Conservation (phyloP, 2,888 invertebrate species). For the Ceramica pisi region DNA sequence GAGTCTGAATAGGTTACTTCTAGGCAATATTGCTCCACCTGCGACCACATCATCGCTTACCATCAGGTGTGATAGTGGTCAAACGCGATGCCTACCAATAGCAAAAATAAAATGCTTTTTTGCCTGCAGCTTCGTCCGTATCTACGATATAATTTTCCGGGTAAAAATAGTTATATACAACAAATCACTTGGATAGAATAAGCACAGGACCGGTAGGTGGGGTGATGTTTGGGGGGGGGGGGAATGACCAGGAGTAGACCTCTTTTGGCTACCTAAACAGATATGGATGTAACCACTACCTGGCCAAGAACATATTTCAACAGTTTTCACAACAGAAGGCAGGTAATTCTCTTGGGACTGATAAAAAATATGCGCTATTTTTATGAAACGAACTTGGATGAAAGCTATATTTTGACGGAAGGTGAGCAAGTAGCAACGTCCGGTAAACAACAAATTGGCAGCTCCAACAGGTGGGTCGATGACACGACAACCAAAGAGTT, state of each 20-base stretch:
- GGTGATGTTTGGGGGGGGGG: background rate
- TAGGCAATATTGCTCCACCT: no score
- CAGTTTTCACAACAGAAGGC: background rate
- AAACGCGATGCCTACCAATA: no score
- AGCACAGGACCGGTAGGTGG: background rate
- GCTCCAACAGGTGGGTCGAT: conserved; percentile 59
- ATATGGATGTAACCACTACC: no score
- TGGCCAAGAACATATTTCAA: background rate
- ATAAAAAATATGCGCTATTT: conserved; percentile 11
- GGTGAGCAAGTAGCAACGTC: conserved; percentile 21
- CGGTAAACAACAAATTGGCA: conserved; percentile 66
- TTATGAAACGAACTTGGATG: conserved; percentile 7
- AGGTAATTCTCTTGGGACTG: background rate
- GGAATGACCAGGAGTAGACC: background rate
- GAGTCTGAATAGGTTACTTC: no score
- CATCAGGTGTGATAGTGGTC: no score
- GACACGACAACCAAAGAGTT: conserved; percentile 47
- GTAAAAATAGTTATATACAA: no score
- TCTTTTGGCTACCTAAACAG: background rate
- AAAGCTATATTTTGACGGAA: conserved; percentile 36
- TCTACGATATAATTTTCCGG: no score
- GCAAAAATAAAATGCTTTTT: no score
- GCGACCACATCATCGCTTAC: no score
- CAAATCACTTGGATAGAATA: background rate
- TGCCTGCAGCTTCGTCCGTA: background rate